Evolutionary conservation across 2,888 invertebrate species (phyloP), one percentile per base, ranked within the genome.

Genomic region (Pseudoips prasinana): DNA sequence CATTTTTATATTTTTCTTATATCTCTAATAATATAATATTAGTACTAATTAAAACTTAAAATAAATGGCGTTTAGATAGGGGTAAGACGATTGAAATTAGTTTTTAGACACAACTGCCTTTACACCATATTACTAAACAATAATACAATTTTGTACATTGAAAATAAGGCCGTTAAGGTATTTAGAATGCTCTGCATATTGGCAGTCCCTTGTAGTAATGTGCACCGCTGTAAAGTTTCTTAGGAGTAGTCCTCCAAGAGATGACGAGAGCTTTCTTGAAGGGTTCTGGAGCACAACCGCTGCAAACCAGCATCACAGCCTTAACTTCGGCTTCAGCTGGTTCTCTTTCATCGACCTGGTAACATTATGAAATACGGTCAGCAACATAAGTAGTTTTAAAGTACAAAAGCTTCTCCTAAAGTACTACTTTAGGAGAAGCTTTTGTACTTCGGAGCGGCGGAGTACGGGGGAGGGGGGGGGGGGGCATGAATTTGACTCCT

Each of bases 311-410:
- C 93, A 95, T 93, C 0, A 95, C 94, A 6, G 94, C 94, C 54
- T 90, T 92, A 0, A 95, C 95, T 73, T 95, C 95, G 17, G 93
- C 94, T 70, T 95, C 95, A 0, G 95, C 95, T 0, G 95, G 95
- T 58, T 95, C 95, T 23, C 94, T 89, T 58, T 94, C 95, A 39
- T 94, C 93, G 29, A 90, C 89, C 77, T 91, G 82, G 2, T 87
- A 77, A 3, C 9, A 22, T 8, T 1, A 8, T 46, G 47, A n/a
- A n/a, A n/a, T n/a, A n/a, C n/a, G n/a, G n/a, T n/a, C n/a, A n/a
- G n/a, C n/a, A n/a, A n/a, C n/a, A n/a, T n/a, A n/a, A n/a, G n/a
- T n/a, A n/a, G n/a, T n/a, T n/a, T n/a, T n/a, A n/a, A n/a, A n/a
- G n/a, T n/a, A n/a, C n/a, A n/a, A n/a, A n/a, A n/a, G n/a, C n/a